These are phyloP conservation scores for Clarias macrocephalus DNA, from an alignment of 2,113 vertebrate genomes.

Conservation along the genomic window DNA sequence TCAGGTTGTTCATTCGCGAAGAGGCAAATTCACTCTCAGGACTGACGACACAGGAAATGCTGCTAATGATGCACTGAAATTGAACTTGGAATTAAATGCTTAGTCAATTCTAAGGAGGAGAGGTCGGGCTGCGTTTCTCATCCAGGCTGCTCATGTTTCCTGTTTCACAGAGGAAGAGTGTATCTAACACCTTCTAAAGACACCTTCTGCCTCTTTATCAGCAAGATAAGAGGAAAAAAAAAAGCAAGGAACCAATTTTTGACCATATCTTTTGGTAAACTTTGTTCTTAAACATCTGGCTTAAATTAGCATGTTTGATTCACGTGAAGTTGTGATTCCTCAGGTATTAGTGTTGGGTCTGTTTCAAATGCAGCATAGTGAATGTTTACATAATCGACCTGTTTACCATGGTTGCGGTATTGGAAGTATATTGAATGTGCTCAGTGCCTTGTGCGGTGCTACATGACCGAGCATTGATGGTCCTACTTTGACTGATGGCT, in stretches of 20 bases:
- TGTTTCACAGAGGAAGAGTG: not conserved
- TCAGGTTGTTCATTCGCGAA: not conserved
- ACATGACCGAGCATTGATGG: not conserved
- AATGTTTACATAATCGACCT: not conserved
- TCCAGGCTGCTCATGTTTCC: not conserved
- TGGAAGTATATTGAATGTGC: not conserved
- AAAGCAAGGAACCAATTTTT: too few relatives aligned
- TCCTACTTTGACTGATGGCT: not conserved
- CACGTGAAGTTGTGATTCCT: not conserved
- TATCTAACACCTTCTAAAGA: not conserved
- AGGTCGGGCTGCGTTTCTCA: not conserved
- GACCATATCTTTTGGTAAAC: not conserved
- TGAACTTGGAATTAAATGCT: not conserved
- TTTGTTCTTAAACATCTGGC: not conserved
- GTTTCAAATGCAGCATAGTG: not conserved
- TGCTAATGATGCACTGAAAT: not conserved
- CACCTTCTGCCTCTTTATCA: not conserved
- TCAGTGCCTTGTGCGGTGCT: not conserved
- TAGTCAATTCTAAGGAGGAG: not conserved
- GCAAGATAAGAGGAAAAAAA: not conserved
- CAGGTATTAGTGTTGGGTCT: not conserved
- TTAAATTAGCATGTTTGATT: not conserved
- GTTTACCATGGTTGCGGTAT: not conserved
- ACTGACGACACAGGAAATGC: not conserved
- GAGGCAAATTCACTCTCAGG: not conserved